Base-by-base conservation (phyloP, 1,140 invertebrate genomes). In the Musca domestica region DNA sequence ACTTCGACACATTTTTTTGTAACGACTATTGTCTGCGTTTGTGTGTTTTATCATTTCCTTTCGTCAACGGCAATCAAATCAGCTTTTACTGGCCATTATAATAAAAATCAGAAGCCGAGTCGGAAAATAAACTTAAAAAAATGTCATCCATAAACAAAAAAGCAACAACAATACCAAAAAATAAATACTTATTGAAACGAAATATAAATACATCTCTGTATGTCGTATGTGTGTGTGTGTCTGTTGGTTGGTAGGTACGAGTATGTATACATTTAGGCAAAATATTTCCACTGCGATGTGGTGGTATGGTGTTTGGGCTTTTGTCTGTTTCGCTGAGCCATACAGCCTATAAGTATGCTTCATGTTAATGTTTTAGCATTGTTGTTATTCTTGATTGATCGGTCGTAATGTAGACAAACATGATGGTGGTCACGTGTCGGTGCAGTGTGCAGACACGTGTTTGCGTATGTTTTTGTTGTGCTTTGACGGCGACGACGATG, bases 351-450 rank as follows among this genome's bases (percentile, higher is more conserved):
- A 64, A 68, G 67, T 68, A 63, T 64, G 63, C 63, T 64, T 64
- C 61, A 68, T 68, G 41, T 64, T 52, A 46, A 65, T 65, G 30
- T 64, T 63, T 58, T 61, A 46, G 12, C 48, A 19, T 23, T 65
- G 64, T 54, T 66, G 47, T 54, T 69, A 41, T 58, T 66, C n/a
- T 51, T 66, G 68, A 66, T 61, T 69, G 68, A 66, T 66, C 65
- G 65, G 51, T 66, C 65, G 65, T 54, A 66, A 66, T 66, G 65
- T 66, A 56, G 56, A 51, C 64, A 69, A 65, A 56, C 64, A 49
- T 69, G 64, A 69, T 66, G 68, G 64, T 66, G 68, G 68, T 61
- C 65, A 66, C 65, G 65, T 66, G 65, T 66, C 65, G n/a, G 25
- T 27, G 56, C 64, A 69, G 47, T 61, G 47, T 54, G 49, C 56